Conservation (phyloP, 2,888 invertebrate species). For the Bellardia bayeri region DNA sequence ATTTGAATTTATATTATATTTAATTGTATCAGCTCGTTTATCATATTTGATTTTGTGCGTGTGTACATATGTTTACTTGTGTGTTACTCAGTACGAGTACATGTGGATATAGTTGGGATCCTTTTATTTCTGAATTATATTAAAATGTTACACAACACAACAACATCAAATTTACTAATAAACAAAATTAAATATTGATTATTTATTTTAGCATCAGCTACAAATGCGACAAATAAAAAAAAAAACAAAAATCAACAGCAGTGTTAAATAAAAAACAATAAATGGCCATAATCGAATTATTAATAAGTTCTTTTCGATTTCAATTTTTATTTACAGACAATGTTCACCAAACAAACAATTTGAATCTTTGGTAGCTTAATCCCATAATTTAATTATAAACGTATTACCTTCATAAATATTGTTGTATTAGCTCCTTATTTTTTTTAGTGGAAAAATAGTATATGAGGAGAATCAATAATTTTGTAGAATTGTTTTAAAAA, state of each 20-base stretch:
- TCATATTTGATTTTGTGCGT: conserved; percentile 32
- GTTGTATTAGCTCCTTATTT: too few species aligned
- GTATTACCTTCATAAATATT: too few species aligned
- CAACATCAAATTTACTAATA: neutral
- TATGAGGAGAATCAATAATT: too few species aligned
- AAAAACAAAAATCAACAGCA: neutral
- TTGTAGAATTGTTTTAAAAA: too few species aligned
- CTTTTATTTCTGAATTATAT: conserved; percentile 1
- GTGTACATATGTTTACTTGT: neutral
- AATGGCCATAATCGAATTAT: neutral
- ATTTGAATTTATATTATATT: conserved; percentile 51
- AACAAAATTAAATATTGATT: neutral
- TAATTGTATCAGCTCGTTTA: conserved; percentile 45
- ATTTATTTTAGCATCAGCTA: neutral
- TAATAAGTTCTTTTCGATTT: neutral
- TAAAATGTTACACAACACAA: neutral
- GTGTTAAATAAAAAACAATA: neutral
- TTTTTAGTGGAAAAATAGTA: too few species aligned
- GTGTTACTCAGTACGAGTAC: neutral
- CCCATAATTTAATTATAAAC: too few species aligned
- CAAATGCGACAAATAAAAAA: neutral
- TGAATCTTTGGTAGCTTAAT: too few species aligned
- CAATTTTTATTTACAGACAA: neutral
- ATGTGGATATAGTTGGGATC: neutral
- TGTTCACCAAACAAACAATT: neutral